Conservation (phyloP, 2,888 invertebrate genomes). For the Poecilobothrus nobilitatus region DNA sequence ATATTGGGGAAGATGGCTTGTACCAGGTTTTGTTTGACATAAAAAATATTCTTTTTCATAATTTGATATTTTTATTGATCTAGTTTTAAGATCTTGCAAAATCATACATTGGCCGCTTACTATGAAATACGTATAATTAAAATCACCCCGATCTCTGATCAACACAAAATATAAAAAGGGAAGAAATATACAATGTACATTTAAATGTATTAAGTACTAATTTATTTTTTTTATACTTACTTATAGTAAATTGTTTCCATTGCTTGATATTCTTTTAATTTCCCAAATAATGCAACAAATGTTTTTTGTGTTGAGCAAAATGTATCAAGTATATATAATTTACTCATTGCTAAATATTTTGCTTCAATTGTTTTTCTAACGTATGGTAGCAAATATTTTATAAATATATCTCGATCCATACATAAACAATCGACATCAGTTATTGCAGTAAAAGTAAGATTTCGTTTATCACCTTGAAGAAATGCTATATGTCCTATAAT, state of each 20-base stretch:
- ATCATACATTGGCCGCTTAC: constrained; percentile 41
- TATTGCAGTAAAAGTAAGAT: neutral
- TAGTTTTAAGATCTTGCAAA: constrained; percentile 36
- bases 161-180: too few species aligned
- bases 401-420: neutral
- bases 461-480: neutral
- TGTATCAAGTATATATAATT: neutral
- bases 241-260: constrained; percentile 36
- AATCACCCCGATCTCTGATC: constrained; percentile 29
- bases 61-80: constrained; percentile 9
- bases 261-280: constrained; percentile 35
- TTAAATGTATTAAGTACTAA: too few species aligned
- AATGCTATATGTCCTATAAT: neutral
- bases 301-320: neutral
- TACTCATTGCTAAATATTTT: neutral
- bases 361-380: neutral
- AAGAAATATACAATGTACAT: too few species aligned
- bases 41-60: neutral
- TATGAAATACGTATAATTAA: constrained; percentile 38
- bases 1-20: too few species aligned
- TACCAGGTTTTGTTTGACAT: neutral
- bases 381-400: neutral
- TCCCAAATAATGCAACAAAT: constrained; percentile 17
- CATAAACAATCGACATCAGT: neutral
- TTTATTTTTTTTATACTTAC: neutral